Evolutionary conservation across 1,140 invertebrate genomes (phyloP), one percentile per base, ranked within the genome.

Genomic region (Riptortus pedestris): DNA sequence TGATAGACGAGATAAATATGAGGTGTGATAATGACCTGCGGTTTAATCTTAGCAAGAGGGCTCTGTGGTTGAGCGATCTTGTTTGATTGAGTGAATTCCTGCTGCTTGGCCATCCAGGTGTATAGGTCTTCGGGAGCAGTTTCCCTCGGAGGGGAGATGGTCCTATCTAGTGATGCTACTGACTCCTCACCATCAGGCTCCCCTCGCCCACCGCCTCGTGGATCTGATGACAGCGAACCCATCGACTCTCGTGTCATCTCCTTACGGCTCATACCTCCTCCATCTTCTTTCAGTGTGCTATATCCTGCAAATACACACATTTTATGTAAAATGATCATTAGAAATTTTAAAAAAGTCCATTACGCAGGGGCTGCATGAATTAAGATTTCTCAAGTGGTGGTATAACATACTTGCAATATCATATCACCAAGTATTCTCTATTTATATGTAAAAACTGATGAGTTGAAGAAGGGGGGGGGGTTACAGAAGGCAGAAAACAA

Each of bases 51-150:
- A 72, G 72, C 31, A 18, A 62, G 18, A 48, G 57, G 28, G 33
- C 28, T 59, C 31, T 65, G 31, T 22, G 65, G 65, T 22, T 51
- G 38, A 20, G 28, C 38, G 31, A 63, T 62, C 60, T 67, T 65
- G 7, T 63, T 63, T 16, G 76, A 73, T 31, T 79, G 80, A 22
- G 77, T 80, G 66, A 78, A 83, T 66, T 85, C 83, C 72, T 94
- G 90, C 69, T 95, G 92, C 70, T 91, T 89, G 0, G 89, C 88
- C 92, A 96, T 95, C 93, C 93, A 96, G 66, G 86, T 90, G 72
- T 96, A 96, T 33, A 96, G 76, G 77, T 92, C 90, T 73, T 94
- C 90, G n/a, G 83, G 81, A 5, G 80, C 75, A 63, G 75, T 76
- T 22, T 61, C 48, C 55, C 43, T 22, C 1, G 63, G 57, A 58